A percentile compares a stretch with the other conserved stretches of the same genome.
Conservation (phyloP, 2,888 invertebrate genomes). For the Harpagoxenus sublaevis region DNA sequence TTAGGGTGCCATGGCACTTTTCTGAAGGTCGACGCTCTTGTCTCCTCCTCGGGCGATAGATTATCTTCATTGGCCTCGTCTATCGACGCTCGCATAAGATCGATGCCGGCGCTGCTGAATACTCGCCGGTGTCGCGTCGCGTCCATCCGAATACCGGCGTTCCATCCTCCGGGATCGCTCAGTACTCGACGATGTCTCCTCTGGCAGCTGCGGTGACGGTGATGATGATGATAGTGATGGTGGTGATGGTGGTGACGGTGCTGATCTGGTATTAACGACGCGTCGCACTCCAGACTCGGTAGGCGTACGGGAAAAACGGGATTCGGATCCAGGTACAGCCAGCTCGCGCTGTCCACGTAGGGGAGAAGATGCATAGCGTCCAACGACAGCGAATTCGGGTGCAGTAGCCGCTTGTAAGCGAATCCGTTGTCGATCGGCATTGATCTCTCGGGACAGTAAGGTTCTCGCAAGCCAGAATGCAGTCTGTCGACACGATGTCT, state of each 20-base stretch:
- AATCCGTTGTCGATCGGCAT: constrained; percentile 59
- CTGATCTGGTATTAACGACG: constrained; percentile 47
- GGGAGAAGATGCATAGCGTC: constrained; percentile 71
- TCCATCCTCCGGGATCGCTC: constrained; percentile 78
- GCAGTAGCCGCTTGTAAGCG: constrained; percentile 46
- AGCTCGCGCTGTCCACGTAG: constrained; percentile 81
- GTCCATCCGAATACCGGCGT: constrained; percentile 44
- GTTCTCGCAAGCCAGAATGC: constrained; percentile 63
- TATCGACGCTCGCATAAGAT: constrained; percentile 65
- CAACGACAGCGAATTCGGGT: constrained; percentile 54
- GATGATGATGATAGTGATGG: constrained; percentile 66
- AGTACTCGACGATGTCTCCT: constrained; percentile 77
- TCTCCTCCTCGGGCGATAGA: constrained; percentile 73
- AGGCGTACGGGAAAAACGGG: constrained; percentile 70
- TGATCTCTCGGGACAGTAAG: constrained; percentile 68
- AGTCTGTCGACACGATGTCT: constrained; percentile 59
- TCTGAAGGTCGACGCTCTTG: constrained; percentile 83
- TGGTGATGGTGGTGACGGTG: constrained; percentile 70
- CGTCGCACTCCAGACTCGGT: constrained; percentile 56
- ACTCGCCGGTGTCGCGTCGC: constrained; percentile 76
- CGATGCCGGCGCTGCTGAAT: constrained; percentile 72
- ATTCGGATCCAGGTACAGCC: constrained; percentile 81
- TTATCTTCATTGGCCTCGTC: constrained; percentile 70
- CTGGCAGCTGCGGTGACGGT: constrained; percentile 64
- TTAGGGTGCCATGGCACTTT: constrained; percentile 87